These are phyloP conservation scores for Charaxes varanes DNA, from an alignment of 1,140 invertebrate genomes.

Conservation along the genomic window DNA sequence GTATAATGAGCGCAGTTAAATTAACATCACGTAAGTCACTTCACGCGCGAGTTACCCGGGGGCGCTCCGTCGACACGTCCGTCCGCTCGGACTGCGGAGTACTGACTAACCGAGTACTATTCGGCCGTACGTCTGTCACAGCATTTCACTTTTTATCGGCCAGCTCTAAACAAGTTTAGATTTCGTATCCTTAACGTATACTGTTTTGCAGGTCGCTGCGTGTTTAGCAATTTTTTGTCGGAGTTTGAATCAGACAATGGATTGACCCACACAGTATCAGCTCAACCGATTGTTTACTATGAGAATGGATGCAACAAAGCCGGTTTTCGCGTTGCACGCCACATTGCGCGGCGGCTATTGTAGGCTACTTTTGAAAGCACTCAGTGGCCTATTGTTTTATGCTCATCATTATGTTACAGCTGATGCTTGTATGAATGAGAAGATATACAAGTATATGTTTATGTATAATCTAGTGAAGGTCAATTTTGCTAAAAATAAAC, in stretches of 20 bases:
- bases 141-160: slow-evolving; percentile 5
- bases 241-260: too few species aligned
- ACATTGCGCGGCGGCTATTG: slow-evolving; percentile 41
- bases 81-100: slow-evolving; percentile 37
- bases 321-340: slow-evolving; percentile 29
- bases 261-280: slow-evolving; percentile 13
- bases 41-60: slow-evolving; percentile 38
- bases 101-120: not conserved
- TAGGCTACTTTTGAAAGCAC: slow-evolving; percentile 42
- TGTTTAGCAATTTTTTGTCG: slow-evolving; percentile 8
- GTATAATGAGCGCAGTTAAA: slow-evolving; percentile 61
- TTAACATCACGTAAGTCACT: slow-evolving; percentile 44
- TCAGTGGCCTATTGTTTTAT: slow-evolving; percentile 49
- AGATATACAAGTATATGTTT: too few species aligned
- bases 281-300: slow-evolving; percentile 48
- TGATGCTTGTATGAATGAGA: slow-evolving; percentile 18
- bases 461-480: too few species aligned
- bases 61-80: slow-evolving; percentile 28
- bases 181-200: too few species aligned
- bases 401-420: slow-evolving; percentile 34
- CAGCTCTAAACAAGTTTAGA: not conserved
- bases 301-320: slow-evolving; percentile 41
- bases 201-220: too few species aligned
- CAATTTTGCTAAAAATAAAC: too few species aligned
- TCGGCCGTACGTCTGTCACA: slow-evolving; percentile 11